Percentiles rank a stretch among this genome's conserved stretches.
phyloP scores from a whole-genome alignment of 2,797 vertebrate species.

The Cephalopachus bancanus region DNA sequence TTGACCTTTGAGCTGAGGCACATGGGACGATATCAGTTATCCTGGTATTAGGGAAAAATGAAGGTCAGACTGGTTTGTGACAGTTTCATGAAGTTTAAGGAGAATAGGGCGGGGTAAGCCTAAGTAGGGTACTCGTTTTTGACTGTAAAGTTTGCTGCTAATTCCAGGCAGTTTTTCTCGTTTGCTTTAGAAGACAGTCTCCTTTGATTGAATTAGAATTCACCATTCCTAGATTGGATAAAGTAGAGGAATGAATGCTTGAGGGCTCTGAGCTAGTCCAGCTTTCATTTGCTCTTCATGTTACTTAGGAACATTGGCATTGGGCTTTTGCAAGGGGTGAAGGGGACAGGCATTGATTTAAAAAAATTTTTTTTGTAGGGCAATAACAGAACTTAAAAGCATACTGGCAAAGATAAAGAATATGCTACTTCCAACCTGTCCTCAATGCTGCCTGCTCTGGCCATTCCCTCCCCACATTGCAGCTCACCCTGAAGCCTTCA shows the following conservation, averaged over 20 bases:
- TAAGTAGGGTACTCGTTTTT: neutral
- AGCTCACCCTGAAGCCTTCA: neutral
- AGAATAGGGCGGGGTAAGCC: neutral
- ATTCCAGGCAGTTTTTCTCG: neutral
- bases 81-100: neutral
- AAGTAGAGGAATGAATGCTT: neutral
- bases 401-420: neutral
- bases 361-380: neutral
- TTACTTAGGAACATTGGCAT: neutral
- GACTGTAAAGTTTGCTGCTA: neutral
- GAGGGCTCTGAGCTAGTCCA: neutral
- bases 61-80: constrained; percentile 42
- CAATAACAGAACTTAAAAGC: neutral
- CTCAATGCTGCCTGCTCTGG: neutral
- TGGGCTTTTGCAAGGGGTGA: neutral
- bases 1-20: constrained; percentile 7
- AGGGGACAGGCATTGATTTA: neutral
- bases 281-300: neutral
- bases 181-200: neutral
- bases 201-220: neutral
- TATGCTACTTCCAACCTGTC: neutral
- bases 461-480: neutral
- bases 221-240: neutral
- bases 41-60: neutral
- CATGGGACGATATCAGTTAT: neutral